These are phyloP conservation scores for Drosophila ustulata DNA, from an alignment of 2,888 invertebrate genomes.

Conservation along the genomic window DNA sequence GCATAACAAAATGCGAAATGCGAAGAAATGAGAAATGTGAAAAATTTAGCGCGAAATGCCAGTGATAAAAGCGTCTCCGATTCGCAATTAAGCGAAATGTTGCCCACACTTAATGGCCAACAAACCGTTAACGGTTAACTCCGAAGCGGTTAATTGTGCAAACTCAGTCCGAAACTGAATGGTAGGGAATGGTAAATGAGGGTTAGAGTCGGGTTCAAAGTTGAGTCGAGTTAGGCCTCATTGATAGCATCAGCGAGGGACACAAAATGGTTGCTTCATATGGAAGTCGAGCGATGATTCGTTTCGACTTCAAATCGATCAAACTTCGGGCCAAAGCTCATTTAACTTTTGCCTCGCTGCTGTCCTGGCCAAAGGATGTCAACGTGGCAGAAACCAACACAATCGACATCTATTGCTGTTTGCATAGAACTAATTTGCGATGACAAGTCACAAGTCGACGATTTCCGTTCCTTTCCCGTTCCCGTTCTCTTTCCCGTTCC, in stretches of 20 bases:
- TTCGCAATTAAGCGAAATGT: conserved; percentile 55
- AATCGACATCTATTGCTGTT: conserved; percentile 56
- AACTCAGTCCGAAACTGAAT: background rate
- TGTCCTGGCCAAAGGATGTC: conserved; percentile 62
- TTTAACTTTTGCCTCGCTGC: conserved; percentile 60
- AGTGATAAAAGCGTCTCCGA: conserved; percentile 70
- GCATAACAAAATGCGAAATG: conserved; percentile 41
- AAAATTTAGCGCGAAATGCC: conserved; percentile 56
- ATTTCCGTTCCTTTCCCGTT: background rate
- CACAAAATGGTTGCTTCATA: background rate
- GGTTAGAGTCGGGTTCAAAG: background rate
- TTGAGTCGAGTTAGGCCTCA: conserved; percentile 30
- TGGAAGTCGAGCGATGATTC: background rate
- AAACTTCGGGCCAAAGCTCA: conserved; percentile 68
- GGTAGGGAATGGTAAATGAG: background rate
- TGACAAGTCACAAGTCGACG: conserved; percentile 48
- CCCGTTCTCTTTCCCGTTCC: conserved; percentile 8
- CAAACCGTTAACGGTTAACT: conserved; percentile 27
- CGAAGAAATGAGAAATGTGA: conserved; percentile 27
- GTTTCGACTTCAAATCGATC: conserved; percentile 63
- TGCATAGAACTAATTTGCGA: conserved; percentile 51
- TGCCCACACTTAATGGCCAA: conserved; percentile 44
- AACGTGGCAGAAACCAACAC: conserved; percentile 51
- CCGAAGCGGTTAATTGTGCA: conserved; percentile 48
- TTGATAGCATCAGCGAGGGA: conserved; percentile 18